Evolutionary conservation across 2,888 invertebrate species (phyloP), one percentile per base, ranked within the genome.

Genomic region (Artemia sinica): DNA sequence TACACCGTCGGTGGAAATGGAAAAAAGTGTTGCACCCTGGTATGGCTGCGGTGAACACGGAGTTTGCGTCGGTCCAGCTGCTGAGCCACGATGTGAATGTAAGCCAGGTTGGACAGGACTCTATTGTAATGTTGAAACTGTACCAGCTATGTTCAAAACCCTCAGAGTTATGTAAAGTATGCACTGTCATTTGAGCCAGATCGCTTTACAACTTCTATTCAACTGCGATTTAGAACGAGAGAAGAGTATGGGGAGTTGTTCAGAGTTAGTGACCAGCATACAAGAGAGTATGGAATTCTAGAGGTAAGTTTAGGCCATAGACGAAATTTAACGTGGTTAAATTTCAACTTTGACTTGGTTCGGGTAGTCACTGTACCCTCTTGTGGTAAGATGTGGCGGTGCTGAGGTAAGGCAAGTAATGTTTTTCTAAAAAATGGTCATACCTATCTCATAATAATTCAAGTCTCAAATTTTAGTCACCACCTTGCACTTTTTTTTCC

Each of bases 161-260:
- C 88, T 1, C 90, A 92, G 77, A 93, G 93, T 73, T 96, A 94
- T 78, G 92, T 96, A n/a, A 93, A 94, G 77, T 96, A 95, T 77
- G 92, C 93, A 2, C 80, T 96, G 50, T 91, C 91, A 74, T 94
- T 93, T 77, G 92, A 93, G 76, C 93, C 93, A 0, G 91, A 93
- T 75, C 83, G 89, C 74, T 94, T 91, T 76, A 88, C 89, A 68
- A 94, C 92, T 0, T 91, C 94, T 79, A 85, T 97, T 72, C 93
- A 96, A 78, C 80, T 97, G 69, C 82, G 92, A 73, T 96, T 98
- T 81, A 84, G 97, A 72, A 95, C 96, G 0, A 84, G 93, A 50
- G 92, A 95, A 78, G 88, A 88, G 71, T 88, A 89, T 75, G 96
- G 96, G 0, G 92, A 95, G 79, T 82, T 97, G 49, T 93, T 96